phyloP scores from a whole-genome alignment of 2,113 vertebrate species.

The Sebastes schlegelii region DNA sequence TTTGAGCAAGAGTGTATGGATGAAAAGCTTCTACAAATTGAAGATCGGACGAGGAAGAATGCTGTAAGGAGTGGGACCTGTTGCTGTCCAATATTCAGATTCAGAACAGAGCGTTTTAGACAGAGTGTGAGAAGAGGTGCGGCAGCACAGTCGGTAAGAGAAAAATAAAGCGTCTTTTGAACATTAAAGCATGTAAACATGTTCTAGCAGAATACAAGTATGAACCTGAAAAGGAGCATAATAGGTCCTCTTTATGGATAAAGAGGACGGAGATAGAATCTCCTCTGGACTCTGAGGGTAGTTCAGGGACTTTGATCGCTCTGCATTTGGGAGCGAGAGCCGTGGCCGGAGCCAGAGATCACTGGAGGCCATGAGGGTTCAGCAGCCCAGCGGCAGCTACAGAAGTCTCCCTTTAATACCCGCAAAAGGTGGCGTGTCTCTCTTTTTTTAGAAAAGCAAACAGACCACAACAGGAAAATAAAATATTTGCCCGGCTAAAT shows the following conservation, averaged over 20 bases:
- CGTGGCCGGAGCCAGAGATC: conserved; percentile 14
- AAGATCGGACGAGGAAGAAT: too few relatives aligned
- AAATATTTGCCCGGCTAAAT: conserved; percentile 82
- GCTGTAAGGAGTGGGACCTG: too few relatives aligned
- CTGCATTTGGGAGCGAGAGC: conserved; percentile 4
- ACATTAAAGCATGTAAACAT: too few relatives aligned
- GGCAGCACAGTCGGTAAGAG: too few relatives aligned
- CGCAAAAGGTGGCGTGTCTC: conserved; percentile 54
- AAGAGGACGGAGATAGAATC: conserved; percentile 3
- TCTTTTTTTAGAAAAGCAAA: conserved; percentile 79
- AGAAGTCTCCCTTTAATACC: conserved; percentile 69
- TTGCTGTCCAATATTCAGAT: too few relatives aligned
- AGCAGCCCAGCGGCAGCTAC: conserved; percentile 25
- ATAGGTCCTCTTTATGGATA: not conserved
- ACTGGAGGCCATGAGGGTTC: conserved; percentile 15
- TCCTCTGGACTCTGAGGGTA: conserved; percentile 4
- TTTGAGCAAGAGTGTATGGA: too few relatives aligned
- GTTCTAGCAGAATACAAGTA: too few relatives aligned
- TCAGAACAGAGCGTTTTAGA: too few relatives aligned
- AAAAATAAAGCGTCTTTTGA: too few relatives aligned
- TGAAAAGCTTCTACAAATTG: too few relatives aligned
- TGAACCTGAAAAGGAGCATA: too few relatives aligned
- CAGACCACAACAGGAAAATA: conserved; percentile 80
- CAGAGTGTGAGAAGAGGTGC: too few relatives aligned
- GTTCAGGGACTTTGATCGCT: conserved; percentile 59